Percentiles rank a stretch among this genome's conserved stretches.
Evolutionary conservation across 1,140 invertebrate genomes (phyloP).

Genomic region (Asobara japonica): DNA sequence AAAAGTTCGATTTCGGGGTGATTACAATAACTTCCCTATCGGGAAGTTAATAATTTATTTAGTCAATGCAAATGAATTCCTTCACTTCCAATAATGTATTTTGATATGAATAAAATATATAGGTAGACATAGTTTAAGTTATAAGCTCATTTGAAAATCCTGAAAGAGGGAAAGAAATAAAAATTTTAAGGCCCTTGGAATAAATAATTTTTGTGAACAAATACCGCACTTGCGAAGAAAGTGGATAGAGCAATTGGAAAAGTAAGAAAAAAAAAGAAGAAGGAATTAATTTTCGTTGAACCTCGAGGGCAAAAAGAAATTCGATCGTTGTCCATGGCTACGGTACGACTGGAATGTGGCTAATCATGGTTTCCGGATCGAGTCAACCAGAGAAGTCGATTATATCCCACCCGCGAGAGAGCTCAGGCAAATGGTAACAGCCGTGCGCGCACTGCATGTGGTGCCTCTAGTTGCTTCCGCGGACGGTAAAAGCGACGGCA

Average conservation of each 20-base stretch:
- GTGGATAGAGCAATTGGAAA: background rate
- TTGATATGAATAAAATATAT: too few relatives aligned
- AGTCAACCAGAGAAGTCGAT: conserved; percentile 6
- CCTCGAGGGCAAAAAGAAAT: conserved; percentile 14
- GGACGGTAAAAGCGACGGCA: background rate
- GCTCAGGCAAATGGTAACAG: background rate
- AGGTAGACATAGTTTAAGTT: too few relatives aligned
- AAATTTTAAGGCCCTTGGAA: too few relatives aligned
- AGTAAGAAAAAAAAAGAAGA: background rate
- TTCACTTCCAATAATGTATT: too few relatives aligned
- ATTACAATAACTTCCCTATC: too few relatives aligned
- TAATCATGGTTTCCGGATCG: conserved; percentile 23
- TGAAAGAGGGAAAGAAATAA: too few relatives aligned
- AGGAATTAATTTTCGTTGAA: background rate
- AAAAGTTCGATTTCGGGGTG: too few relatives aligned
- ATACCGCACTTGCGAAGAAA: background rate
- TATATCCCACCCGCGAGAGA: background rate
- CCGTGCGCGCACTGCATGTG: background rate
- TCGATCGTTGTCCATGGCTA: conserved; percentile 1
- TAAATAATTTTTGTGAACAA: background rate
- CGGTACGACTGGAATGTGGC: conserved; percentile 18
- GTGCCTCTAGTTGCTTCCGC: background rate
- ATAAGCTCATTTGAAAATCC: too few relatives aligned
- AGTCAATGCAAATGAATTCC: too few relatives aligned
- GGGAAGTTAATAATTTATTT: too few relatives aligned